Conservation (phyloP, 2,113 vertebrate genomes). For the Percina caprodes region DNA sequence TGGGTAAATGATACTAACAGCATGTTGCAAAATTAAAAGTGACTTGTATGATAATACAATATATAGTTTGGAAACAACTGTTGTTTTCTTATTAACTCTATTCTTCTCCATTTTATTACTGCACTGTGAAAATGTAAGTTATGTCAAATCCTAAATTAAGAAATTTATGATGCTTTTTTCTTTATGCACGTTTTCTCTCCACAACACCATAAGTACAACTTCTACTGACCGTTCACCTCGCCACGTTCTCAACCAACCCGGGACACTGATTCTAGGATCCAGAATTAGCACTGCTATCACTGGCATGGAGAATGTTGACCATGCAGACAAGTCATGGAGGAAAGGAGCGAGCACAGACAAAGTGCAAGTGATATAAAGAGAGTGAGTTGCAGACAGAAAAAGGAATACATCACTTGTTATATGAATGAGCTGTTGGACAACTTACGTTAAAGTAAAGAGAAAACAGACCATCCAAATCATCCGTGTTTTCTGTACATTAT, state of each 20-base stretch:
- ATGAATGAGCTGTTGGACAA: background rate
- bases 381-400: background rate
- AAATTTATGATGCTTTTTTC: background rate
- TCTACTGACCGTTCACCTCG: slow-evolving; percentile 52
- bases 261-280: slow-evolving; percentile 54
- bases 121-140: background rate
- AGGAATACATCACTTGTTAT: background rate
- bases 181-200: slow-evolving; percentile 9
- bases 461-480: background rate
- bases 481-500: background rate
- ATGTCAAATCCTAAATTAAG: background rate
- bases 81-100: background rate
- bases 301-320: slow-evolving; percentile 67
- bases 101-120: background rate
- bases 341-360: slow-evolving; percentile 10
- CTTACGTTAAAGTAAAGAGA: background rate
- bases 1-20: background rate
- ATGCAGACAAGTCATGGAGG: slow-evolving; percentile 44
- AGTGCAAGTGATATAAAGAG: background rate
- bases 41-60: background rate
- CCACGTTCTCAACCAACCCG: slow-evolving; percentile 48
- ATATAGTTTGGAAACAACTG: background rate
- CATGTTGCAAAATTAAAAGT: background rate
- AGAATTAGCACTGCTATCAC: slow-evolving; percentile 78
- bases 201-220: slow-evolving; percentile 6